Evolutionary conservation across 92 coral and sea anemone genomes (phyloP), one percentile per base, ranked within the genome.

Genomic region (Porites evermanni): DNA sequence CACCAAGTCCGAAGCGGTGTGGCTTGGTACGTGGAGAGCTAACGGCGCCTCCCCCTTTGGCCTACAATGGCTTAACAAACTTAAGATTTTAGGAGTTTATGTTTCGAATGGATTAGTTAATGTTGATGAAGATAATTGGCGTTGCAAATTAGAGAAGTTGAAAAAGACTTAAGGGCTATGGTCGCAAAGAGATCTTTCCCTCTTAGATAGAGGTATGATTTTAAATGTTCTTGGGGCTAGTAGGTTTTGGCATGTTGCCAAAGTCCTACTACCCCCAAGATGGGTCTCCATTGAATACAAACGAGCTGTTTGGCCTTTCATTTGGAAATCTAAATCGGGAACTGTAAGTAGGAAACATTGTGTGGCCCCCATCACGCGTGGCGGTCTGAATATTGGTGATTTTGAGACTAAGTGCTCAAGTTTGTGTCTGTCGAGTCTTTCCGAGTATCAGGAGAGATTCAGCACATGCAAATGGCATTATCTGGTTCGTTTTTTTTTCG

Each of bases 41-140:
- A 74, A 74, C 21, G 63, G 61, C 1, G 78, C 78, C 61, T 38
- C 32, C 4, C 78, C 78, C 5, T 74, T 51, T 59, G 80, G 87
- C 0, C 63, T 83, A 2, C 59, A 86, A 75, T 86, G 89, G 89
- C 79, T 70, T 1, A 44, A 29, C 0, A 86, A 86, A 38, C 79
- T 79, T 79, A 70, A 56, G 12, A 50, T 79, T 12, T 52, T 79
- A 1, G 90, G 90, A 1, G 83, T 79, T 0, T 79, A 64, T 65
- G 76, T 84, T 63, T 53, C 63, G 2, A 70, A 84, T 74, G 73
- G 73, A 4, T 14, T 68, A 2, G 73, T 68, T 20, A 4, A 53
- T 61, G 87, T 73, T 2, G 61, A 59, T 8, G 66, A 65, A 3
- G 88, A 84, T 3, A 84, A 84, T 19, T 75, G 88, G 88, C 74